Evolutionary conservation across 1,140 invertebrate genomes (phyloP), one percentile per base, ranked within the genome.

Genomic region (Drosophila auraria): DNA sequence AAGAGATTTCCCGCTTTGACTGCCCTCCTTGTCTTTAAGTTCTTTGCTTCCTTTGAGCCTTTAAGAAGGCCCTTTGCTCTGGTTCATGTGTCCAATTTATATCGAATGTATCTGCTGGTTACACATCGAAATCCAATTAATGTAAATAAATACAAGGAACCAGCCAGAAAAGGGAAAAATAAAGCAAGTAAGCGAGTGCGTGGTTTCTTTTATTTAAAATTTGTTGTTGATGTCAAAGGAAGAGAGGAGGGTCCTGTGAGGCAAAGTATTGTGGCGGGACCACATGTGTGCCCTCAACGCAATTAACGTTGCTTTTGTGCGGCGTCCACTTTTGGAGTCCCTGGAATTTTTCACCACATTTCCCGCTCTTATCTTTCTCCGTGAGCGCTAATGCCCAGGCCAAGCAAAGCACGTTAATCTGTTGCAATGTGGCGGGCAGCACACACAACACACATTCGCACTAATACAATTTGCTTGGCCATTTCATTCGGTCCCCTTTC

Each of bases 41-140:
- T 38, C 38, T 38, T 23, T 23, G 53, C 23, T 4, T 56, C 38
- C 45, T 60, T 58, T 44, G 53, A 36, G 53, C 8, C 58, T 20
- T 72, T 60, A 45, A 33, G 40, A 15, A 20, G 9, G 17, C 54
- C 54, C 30, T 33, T 69, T 17, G n/a, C 38, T 23, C 49, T 12
- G 40, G 42, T 53, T 25, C 56, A 30, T 23, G 30, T 74, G 53
- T 53, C 71, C 69, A 73, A 74, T 74, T 73, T 74, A 44, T 53
- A 74, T 59, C 17, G 69, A 60, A 30, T 60, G 75, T 70, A 58
- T 78, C 64, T 62, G 62, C 36, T 76, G 49, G 62, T 69, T 70
- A 81, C 77, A 63, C 77, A 64, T 80, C 83, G 84, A 80, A 83
- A 87, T 87, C 83, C 83, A 87, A 87, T 87, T 87, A 87, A 87